Evolutionary conservation across 35 echinoderm and acorn worm species (phyloP).

Genomic region (Heliocidaris tuberculata): DNA sequence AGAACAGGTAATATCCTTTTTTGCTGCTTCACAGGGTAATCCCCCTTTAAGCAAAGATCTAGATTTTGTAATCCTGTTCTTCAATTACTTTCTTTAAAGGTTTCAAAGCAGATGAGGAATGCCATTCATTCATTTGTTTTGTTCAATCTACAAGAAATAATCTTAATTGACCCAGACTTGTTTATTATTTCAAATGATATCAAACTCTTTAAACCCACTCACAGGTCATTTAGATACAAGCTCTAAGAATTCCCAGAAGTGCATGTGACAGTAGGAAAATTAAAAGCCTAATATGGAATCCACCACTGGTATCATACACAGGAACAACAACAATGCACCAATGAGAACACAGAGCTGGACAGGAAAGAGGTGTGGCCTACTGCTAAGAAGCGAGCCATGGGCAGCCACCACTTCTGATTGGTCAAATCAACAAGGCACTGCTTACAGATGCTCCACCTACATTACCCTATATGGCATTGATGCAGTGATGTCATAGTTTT

Average conservation of each 20-base stretch:
- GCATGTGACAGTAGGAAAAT: not conserved
- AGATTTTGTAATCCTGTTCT: too few relatives aligned
- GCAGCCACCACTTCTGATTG: conserved; percentile 1
- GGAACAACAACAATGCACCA: conserved; percentile 30
- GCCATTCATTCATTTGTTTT: too few relatives aligned
- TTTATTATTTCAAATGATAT: not conserved
- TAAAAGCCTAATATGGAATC: not conserved
- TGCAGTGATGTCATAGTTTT: conserved; percentile 35
- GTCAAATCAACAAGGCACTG: not conserved
- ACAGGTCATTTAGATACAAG: not conserved
- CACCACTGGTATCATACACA: not conserved
- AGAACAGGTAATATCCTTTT: not conserved
- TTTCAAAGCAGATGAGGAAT: too few relatives aligned
- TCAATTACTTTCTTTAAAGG: too few relatives aligned
- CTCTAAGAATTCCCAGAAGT: not conserved
- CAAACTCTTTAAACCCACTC: not conserved
- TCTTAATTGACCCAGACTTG: not conserved
- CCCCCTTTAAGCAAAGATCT: too few relatives aligned
- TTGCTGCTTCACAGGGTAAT: not conserved
- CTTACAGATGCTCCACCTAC: not conserved
- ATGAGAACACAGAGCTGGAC: not conserved
- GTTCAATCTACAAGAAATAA: not conserved
- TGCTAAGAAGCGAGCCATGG: not conserved
- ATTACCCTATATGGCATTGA: conserved; percentile 38
- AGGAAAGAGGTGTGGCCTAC: conserved; percentile 48